Base-by-base conservation (phyloP, 64 coral and sea anemone genomes). In the Pocillopora verrucosa region DNA sequence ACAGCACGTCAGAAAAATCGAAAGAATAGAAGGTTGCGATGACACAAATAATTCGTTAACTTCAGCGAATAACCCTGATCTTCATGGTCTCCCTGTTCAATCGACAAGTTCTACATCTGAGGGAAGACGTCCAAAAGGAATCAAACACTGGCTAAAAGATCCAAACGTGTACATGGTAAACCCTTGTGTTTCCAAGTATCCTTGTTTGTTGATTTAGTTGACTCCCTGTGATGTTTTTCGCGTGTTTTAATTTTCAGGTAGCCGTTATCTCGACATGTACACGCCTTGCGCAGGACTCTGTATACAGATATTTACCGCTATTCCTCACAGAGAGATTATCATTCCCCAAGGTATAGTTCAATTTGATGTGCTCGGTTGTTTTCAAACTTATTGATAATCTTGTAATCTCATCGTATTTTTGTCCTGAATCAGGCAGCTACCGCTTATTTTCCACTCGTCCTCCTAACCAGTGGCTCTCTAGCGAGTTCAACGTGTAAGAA, bases 301-400 rank as follows among this genome's bases (percentile, higher is more conserved):
- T 61, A 13, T 81, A 63, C 16, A 26, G n/a, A 61, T 81, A 81
- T 62, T 81, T 81, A 36, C 78, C 78, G 5, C 30, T 81, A 5
- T 81, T 35, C 26, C 26, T 81, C 2, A 81, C 57, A 63, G 78
- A 81, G 12, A 30, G 15, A 35, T 9, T 81, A 26, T 20, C 15
- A 15, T 81, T 81, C 16, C n/a, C 12, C n/a, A 58, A 34, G 58
- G 78, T 81, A 61, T 34, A 15, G 13, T 13, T n/a, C 5, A 16
- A 36, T 2, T 4, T 13, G 35, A 76, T 35, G 11, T 76, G 14
- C 41, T 3, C 30, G n/a, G 26, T 13, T 5, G 9, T 76, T 76
- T 38, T 15, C 34, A 16, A 72, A 1, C 12, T 12, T n/a, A n/a
- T n/a, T n/a, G n/a, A n/a, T n/a, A n/a, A n/a, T n/a, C n/a, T n/a